Conservation (phyloP, 2,797 vertebrate genomes). For the Aulostomus chinensis region DNA sequence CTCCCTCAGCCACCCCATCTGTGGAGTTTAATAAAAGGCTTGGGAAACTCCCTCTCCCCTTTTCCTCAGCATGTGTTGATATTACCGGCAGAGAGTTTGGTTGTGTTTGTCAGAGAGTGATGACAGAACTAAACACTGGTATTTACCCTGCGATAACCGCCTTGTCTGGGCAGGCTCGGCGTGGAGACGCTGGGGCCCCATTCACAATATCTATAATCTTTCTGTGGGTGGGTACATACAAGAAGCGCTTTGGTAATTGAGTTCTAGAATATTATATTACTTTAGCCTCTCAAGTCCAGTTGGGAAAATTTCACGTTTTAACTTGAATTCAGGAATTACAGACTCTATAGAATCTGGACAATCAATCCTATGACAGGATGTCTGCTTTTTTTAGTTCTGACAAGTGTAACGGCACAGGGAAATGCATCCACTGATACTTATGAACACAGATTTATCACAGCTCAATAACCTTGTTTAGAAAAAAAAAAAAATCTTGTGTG, state of each 20-base stretch:
- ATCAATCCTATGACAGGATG: too few species aligned
- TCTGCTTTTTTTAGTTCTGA: too few species aligned
- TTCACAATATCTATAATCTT: conserved; percentile 30
- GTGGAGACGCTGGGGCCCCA: conserved; percentile 16
- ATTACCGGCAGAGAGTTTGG: conserved; percentile 71
- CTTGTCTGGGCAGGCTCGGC: conserved; percentile 60
- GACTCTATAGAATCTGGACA: too few species aligned
- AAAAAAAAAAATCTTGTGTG: too few species aligned
- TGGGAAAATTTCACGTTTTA: too few species aligned
- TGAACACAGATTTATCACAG: too few species aligned
- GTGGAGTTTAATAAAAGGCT: conserved; percentile 35
- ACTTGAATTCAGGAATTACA: too few species aligned
- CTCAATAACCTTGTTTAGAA: too few species aligned
- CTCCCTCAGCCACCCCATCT: conserved; percentile 21
- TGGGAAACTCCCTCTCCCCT: conserved; percentile 39
- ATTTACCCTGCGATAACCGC: conserved; percentile 67
- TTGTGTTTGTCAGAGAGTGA: conserved; percentile 69
- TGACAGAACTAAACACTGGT: conserved; percentile 68
- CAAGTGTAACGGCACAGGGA: too few species aligned
- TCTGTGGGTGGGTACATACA: conserved; percentile 17
- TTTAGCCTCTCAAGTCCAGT: too few species aligned
- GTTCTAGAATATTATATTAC: too few species aligned
- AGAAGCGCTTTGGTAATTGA: neutral
- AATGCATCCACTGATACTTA: too few species aligned
- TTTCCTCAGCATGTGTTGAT: conserved; percentile 57